phyloP scores from a whole-genome alignment of 2,113 vertebrate species.

The Diphyllodes magnificus region DNA sequence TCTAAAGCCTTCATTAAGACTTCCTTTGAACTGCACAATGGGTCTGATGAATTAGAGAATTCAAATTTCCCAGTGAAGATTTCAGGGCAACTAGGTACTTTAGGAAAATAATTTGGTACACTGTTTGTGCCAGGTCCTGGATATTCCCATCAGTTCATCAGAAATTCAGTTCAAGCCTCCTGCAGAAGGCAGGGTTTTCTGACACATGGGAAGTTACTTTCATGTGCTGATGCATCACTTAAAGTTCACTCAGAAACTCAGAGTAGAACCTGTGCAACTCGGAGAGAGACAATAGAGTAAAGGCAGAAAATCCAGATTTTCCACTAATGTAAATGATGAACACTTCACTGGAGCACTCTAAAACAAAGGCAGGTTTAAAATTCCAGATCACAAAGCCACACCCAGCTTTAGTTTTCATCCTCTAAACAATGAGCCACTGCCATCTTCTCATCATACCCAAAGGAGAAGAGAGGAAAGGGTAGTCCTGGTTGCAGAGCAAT shows the following conservation, averaged over 20 bases:
- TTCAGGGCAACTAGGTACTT: background rate
- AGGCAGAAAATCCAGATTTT: background rate
- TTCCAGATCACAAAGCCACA: background rate
- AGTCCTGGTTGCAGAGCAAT: background rate
- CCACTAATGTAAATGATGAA: background rate
- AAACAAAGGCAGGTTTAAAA: conserved; percentile 23
- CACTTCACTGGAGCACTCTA: background rate
- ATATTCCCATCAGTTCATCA: background rate
- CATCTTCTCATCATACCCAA: background rate
- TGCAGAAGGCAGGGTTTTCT: background rate
- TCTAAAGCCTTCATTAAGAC: background rate
- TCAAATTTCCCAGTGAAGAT: background rate
- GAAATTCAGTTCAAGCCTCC: background rate
- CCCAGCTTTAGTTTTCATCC: background rate
- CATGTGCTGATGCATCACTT: background rate
- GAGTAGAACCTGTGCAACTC: background rate
- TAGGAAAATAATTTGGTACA: background rate
- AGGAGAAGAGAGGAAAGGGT: background rate
- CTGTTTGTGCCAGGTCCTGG: background rate
- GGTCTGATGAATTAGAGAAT: background rate
- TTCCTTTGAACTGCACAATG: background rate
- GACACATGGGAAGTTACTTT: background rate
- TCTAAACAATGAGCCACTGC: background rate
- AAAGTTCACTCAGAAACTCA: background rate
- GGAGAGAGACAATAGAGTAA: background rate